Conservation (phyloP, 2,113 vertebrate species). For the Pygoscelis adeliae region DNA sequence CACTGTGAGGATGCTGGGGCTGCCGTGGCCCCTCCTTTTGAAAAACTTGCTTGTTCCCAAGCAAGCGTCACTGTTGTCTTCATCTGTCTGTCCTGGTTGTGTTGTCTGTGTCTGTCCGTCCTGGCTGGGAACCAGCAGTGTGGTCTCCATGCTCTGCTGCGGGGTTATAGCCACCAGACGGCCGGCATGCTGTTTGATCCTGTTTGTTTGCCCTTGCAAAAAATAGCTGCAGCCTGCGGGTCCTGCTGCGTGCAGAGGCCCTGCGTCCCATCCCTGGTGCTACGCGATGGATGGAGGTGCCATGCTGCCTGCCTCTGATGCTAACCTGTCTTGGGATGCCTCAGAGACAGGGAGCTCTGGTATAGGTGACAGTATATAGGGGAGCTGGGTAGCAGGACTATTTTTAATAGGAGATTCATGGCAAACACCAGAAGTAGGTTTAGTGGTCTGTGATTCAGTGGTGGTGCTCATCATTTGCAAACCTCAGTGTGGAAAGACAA, state of each 20-base stretch:
- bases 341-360: background rate
- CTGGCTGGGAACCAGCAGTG: background rate
- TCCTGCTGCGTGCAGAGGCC: accelerated
- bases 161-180: background rate
- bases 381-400: background rate
- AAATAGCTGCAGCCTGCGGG: background rate
- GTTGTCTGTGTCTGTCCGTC: background rate
- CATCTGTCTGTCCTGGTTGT: background rate
- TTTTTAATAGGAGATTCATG: background rate
- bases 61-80: background rate
- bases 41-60: background rate
- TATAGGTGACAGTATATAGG: accelerated
- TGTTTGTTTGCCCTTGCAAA: background rate
- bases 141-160: background rate
- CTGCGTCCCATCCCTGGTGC: background rate
- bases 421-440: background rate
- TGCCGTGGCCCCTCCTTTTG: background rate
- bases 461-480: background rate
- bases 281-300: background rate
- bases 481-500: background rate
- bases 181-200: background rate
- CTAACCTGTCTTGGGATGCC: background rate
- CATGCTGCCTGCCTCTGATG: background rate
- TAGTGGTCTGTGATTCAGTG: background rate
- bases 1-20: background rate